These are phyloP conservation scores for Hymenopus coronatus DNA, from an alignment of 2,888 invertebrate species.

Conservation along the genomic window DNA sequence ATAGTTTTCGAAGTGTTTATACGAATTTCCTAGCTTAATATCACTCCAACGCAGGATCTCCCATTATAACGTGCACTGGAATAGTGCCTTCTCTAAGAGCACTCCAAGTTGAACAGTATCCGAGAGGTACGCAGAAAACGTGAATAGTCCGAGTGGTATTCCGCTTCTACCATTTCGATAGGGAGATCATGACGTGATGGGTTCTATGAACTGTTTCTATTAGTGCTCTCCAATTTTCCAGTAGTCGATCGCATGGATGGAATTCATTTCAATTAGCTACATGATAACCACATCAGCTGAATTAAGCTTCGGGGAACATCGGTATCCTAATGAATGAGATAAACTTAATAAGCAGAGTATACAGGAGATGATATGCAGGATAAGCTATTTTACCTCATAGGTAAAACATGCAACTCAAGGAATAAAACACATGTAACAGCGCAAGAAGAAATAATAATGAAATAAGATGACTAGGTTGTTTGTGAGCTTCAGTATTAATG, in stretches of 20 bases:
- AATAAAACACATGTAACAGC: no score
- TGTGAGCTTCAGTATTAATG: no score
- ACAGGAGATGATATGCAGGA: no score
- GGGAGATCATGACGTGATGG: not conserved
- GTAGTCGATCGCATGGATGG: not conserved
- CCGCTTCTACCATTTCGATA: not conserved
- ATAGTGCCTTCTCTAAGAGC: not conserved
- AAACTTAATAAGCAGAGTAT: no score
- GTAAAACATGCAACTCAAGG: no score
- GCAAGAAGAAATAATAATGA: no score
- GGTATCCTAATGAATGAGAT: no score
- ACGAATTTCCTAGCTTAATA: not conserved
- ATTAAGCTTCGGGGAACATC: no score
- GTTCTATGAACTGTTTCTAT: not conserved
- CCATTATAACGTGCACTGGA: not conserved
- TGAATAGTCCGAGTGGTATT: not conserved
- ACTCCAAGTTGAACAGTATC: not conserved
- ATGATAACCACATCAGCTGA: not conserved
- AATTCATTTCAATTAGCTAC: not conserved
- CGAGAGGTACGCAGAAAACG: not conserved
- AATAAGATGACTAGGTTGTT: no score
- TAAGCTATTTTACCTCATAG: no score
- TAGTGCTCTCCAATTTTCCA: not conserved
- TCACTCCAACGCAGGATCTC: not conserved
- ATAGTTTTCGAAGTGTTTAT: not conserved